Evolutionary conservation across 35 echinoderm and acorn worm species (phyloP).

Genomic region (Heliocidaris tuberculata): DNA sequence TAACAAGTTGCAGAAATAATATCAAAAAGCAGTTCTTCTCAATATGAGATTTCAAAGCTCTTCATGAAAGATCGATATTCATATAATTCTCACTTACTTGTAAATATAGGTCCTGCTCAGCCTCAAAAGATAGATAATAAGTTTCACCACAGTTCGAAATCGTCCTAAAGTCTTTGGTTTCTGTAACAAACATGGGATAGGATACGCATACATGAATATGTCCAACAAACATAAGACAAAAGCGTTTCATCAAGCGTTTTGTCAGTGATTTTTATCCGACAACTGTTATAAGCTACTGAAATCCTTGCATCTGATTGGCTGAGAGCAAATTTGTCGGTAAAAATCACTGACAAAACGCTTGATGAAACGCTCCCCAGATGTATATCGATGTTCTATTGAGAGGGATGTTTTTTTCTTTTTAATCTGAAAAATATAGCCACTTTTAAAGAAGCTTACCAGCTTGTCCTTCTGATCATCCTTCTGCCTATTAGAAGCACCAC

Average conservation of each 20-base stretch:
- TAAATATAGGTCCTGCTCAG: conserved; percentile 59
- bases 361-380: too few species aligned
- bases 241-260: neutral
- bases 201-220: neutral
- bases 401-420: too few species aligned
- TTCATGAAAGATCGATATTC: too few species aligned
- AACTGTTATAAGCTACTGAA: too few species aligned
- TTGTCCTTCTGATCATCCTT: neutral
- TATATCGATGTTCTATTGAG: neutral
- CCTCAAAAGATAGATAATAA: conserved; percentile 50
- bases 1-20: too few species aligned
- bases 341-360: too few species aligned
- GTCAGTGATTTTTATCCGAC: too few species aligned
- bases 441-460: neutral
- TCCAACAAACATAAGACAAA: neutral
- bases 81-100: conserved; percentile 43
- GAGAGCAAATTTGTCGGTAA: too few species aligned
- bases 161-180: conserved; percentile 46
- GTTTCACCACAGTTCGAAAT: conserved; percentile 52
- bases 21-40: too few species aligned
- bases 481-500: neutral
- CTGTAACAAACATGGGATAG: neutral
- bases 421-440: too few species aligned
- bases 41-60: too few species aligned
- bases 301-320: too few species aligned